Percentiles rank a stretch among this genome's conserved stretches.
phyloP scores from a whole-genome alignment of 2,888 invertebrate species.

The Antheraea assamensis region DNA sequence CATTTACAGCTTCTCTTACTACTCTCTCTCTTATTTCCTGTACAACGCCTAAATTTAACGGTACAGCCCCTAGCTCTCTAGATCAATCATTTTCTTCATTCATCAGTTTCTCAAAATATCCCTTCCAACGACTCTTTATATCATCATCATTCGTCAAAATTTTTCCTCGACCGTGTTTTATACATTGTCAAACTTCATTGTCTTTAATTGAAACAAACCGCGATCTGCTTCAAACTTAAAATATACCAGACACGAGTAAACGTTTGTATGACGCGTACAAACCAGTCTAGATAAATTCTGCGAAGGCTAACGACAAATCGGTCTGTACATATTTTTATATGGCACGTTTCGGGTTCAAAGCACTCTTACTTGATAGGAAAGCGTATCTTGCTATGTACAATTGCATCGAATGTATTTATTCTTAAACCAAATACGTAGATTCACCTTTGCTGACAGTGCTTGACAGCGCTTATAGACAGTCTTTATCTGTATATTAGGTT shows the following conservation, averaged over 20 bases:
- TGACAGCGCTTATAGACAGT: neutral
- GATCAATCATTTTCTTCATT: too few relatives aligned
- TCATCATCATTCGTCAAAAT: too few relatives aligned
- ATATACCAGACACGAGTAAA: neutral
- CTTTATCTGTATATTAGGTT: neutral
- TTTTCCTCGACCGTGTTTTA: too few relatives aligned
- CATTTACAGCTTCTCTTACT: too few relatives aligned
- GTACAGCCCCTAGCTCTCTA: too few relatives aligned
- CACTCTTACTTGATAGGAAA: slow-evolving; percentile 5
- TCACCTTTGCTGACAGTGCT: neutral
- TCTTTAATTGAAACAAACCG: neutral
- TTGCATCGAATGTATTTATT: neutral
- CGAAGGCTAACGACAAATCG: slow-evolving; percentile 15
- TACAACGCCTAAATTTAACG: too few relatives aligned
- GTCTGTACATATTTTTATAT: neutral
- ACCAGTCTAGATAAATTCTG: slow-evolving; percentile 17
- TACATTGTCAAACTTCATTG: too few relatives aligned
- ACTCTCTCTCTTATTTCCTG: too few relatives aligned
- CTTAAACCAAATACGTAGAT: neutral
- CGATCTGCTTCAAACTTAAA: neutral
- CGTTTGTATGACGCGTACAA: neutral
- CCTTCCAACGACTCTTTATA: too few relatives aligned
- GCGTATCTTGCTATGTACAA: neutral
- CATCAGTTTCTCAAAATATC: too few relatives aligned
- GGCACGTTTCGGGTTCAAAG: slow-evolving; percentile 1